These are phyloP conservation scores for Hippoglossus stenolepis DNA, from an alignment of 2,113 vertebrate genomes.

Conservation along the genomic window DNA sequence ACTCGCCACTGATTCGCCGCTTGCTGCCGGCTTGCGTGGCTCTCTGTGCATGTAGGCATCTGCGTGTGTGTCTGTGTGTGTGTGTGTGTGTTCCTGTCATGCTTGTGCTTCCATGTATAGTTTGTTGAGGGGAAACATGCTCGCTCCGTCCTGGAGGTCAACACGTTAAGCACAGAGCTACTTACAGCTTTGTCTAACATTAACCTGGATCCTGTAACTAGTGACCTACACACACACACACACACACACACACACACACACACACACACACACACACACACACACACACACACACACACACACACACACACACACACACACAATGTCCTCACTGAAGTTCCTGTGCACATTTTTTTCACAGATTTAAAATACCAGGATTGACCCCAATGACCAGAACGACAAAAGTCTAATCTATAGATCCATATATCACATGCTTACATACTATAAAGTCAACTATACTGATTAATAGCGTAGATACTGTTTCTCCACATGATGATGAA, in stretches of 20 bases:
- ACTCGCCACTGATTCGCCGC: slow-evolving; percentile 2
- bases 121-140: not conserved
- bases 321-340: not conserved
- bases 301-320: not conserved
- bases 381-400: no score
- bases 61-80: not conserved
- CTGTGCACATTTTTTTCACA: no score
- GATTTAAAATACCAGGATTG: no score
- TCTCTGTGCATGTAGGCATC: not conserved
- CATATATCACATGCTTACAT: not conserved
- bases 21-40: not conserved
- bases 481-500: not conserved
- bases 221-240: slow-evolving; percentile 20
- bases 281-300: slow-evolving; percentile 2
- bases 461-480: no score
- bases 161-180: slow-evolving; percentile 7
- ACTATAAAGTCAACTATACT: no score
- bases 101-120: not conserved
- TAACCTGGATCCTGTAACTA: slow-evolving; percentile 14
- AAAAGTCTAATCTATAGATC: no score
- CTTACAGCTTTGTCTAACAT: slow-evolving; percentile 21
- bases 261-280: no score
- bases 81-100: not conserved
- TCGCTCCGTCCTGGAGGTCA: not conserved
- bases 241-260: not conserved